These are phyloP conservation scores for Tachina grossa DNA, from an alignment of 2,888 invertebrate genomes.

Conservation along the genomic window DNA sequence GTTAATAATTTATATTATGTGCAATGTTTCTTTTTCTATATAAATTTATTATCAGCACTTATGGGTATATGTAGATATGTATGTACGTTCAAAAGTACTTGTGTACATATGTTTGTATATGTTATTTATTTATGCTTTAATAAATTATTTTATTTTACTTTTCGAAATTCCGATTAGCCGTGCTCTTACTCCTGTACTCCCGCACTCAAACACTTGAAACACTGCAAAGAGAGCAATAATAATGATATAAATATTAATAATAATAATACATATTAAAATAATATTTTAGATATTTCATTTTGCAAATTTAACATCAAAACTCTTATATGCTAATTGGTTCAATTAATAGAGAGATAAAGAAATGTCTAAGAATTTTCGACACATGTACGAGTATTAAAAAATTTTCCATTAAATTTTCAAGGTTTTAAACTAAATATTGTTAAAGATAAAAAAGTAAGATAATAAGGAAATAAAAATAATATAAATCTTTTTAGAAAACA, in stretches of 20 bases:
- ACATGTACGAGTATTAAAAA: not conserved
- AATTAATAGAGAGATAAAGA: not conserved
- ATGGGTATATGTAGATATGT: not conserved
- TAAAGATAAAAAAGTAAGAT: too few relatives aligned
- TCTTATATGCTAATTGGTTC: not conserved
- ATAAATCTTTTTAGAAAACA: too few relatives aligned
- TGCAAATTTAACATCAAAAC: not conserved
- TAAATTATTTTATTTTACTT: constrained; percentile 3
- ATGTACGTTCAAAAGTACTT: not conserved
- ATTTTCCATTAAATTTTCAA: not conserved
- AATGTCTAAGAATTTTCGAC: not conserved
- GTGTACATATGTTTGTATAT: not conserved
- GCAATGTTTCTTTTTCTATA: not conserved
- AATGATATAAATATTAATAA: not conserved
- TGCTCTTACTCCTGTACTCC: constrained; percentile 26
- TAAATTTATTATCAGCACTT: constrained; percentile 21
- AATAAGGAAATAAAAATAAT: too few relatives aligned
- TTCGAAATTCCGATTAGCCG: constrained; percentile 25
- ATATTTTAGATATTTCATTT: too few relatives aligned
- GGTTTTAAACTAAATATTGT: not conserved
- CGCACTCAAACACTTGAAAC: constrained; percentile 39
- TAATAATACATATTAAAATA: too few relatives aligned
- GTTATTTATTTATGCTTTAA: not conserved
- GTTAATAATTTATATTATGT: constrained; percentile 6
- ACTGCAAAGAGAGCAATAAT: constrained; percentile 44